phyloP scores from a whole-genome alignment of 2,797 vertebrate genomes.

The Enteromius fasciolatus region DNA sequence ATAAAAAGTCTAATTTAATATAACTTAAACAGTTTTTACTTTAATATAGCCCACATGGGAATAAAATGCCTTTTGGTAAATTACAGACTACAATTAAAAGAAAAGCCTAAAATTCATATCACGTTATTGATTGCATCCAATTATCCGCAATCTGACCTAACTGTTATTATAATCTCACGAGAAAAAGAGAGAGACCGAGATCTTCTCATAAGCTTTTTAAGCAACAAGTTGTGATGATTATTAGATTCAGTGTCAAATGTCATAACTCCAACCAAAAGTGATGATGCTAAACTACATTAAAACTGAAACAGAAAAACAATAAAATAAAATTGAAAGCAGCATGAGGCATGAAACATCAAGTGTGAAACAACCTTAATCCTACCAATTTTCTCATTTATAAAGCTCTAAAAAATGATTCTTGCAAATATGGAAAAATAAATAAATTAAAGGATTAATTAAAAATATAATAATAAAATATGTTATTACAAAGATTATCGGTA shows the following conservation, averaged over 20 bases:
- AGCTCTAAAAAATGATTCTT: background rate
- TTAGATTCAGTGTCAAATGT: background rate
- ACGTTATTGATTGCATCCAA: background rate
- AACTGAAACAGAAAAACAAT: too few relatives aligned
- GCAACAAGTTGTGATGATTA: background rate
- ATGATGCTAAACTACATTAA: too few relatives aligned
- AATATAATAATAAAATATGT: background rate
- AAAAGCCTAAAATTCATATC: background rate
- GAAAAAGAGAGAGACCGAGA: background rate
- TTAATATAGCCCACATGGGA: background rate
- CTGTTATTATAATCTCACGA: too few relatives aligned
- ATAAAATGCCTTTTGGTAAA: background rate
- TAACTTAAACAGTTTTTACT: background rate
- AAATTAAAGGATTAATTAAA: too few relatives aligned
- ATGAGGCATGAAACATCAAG: too few relatives aligned
- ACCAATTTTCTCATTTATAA: background rate
- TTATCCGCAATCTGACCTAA: background rate
- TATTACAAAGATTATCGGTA: background rate
- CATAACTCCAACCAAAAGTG: background rate
- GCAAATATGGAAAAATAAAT: background rate
- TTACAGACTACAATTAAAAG: too few relatives aligned
- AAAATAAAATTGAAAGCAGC: too few relatives aligned
- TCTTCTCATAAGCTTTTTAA: background rate
- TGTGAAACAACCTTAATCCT: too few relatives aligned
- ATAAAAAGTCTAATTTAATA: background rate